A percentile compares a stretch with the other conserved stretches of the same genome.
phyloP scores from a whole-genome alignment of 2,888 invertebrate genomes.

The Tuberolachnus salignus region DNA sequence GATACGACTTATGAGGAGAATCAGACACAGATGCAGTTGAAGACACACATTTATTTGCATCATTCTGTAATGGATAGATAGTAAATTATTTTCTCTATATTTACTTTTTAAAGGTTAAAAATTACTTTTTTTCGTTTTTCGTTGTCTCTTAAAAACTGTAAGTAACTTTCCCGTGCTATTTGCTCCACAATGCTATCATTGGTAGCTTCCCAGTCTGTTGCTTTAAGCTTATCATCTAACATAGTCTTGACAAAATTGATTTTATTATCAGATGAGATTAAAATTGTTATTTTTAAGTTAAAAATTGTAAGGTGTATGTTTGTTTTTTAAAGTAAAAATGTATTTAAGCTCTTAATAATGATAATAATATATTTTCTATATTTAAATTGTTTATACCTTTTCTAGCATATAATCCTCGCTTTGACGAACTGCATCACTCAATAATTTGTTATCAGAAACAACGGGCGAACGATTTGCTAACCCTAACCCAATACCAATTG shows the following conservation, averaged over 20 bases:
- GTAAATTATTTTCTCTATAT: neutral
- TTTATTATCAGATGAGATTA: too few species aligned
- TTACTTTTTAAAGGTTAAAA: conserved; percentile 22
- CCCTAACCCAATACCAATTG: conserved; percentile 83
- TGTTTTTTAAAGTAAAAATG: too few species aligned
- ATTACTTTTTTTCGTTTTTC: conserved; percentile 66
- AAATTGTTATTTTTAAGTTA: too few species aligned
- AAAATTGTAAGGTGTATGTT: too few species aligned
- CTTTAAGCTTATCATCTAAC: conserved; percentile 86
- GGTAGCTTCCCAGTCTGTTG: conserved; percentile 90
- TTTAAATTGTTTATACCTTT: conserved; percentile 66
- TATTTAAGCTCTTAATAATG: too few species aligned
- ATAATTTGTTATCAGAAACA: conserved; percentile 72
- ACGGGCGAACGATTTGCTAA: conserved; percentile 73
- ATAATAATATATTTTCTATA: neutral
- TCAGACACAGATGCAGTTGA: conserved; percentile 30
- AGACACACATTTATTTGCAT: conserved; percentile 1
- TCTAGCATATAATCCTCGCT: conserved; percentile 82
- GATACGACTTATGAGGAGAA: neutral
- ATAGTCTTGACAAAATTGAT: conserved; percentile 73
- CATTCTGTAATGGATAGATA: neutral
- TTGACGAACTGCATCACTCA: conserved; percentile 76
- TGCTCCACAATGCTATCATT: conserved; percentile 89
- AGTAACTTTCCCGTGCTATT: conserved; percentile 82
- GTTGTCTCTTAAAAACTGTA: conserved; percentile 77